Evolutionary conservation across 2,888 invertebrate genomes (phyloP).

Genomic region (Trissolcus japonicus): DNA sequence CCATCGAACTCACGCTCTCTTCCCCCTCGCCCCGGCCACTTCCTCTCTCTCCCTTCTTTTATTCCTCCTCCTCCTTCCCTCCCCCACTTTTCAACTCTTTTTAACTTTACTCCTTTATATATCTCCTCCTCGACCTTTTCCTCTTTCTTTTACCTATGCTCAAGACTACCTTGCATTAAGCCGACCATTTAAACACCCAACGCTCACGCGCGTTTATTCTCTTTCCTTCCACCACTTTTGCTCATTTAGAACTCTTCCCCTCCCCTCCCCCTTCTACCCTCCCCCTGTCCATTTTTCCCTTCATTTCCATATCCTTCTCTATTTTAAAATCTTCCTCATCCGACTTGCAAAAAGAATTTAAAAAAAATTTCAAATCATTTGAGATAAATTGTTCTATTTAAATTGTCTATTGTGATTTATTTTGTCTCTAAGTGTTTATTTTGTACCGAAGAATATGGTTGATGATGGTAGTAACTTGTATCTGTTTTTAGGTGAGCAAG

Average conservation of each 20-base stretch:
- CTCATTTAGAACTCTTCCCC: too few species aligned
- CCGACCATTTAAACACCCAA: constrained; percentile 36
- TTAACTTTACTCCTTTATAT: constrained; percentile 41
- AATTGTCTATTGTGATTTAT: too few species aligned
- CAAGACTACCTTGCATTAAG: constrained; percentile 27
- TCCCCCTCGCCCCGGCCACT: constrained; percentile 47
- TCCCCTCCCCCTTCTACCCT: too few species aligned
- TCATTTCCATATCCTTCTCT: too few species aligned
- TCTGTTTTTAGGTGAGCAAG: too few species aligned
- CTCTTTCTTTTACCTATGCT: constrained; percentile 45
- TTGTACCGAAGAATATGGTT: too few species aligned
- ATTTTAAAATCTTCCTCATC: too few species aligned
- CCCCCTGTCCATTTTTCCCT: too few species aligned
- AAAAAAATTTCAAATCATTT: too few species aligned
- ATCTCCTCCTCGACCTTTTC: constrained; percentile 40
- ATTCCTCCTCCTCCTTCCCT: constrained; percentile 12
- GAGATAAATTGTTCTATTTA: too few species aligned
- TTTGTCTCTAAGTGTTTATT: too few species aligned
- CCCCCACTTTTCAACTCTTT: constrained; percentile 27
- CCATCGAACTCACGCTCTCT: constrained; percentile 64
- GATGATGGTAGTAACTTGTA: neutral
- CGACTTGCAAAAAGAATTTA: too few species aligned
- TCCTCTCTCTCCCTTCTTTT: constrained; percentile 9
- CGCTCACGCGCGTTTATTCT: constrained; percentile 12
- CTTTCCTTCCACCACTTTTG: constrained; percentile 5